phyloP scores from a whole-genome alignment of 2,888 invertebrate genomes.

The Xestobium rufovillosum region DNA sequence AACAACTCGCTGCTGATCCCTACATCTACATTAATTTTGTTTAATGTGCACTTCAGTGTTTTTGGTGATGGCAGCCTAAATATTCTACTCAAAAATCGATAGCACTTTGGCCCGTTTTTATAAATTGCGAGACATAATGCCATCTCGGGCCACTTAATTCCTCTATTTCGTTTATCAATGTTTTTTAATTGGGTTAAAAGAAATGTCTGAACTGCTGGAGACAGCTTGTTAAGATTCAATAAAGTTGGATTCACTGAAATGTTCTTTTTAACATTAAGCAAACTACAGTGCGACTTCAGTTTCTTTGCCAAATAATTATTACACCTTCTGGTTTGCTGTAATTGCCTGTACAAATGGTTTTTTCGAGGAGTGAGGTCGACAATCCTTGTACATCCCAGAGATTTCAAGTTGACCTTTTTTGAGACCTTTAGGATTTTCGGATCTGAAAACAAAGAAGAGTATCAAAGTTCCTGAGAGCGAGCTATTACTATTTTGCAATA shows the following conservation, averaged over 20 bases:
- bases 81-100: background rate
- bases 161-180: background rate
- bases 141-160: slow-evolving; percentile 2
- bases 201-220: background rate
- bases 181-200: background rate
- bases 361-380: background rate
- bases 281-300: background rate
- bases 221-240: background rate
- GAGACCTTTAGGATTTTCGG: no score
- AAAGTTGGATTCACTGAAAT: background rate
- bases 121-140: background rate
- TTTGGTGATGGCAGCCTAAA: background rate
- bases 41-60: background rate
- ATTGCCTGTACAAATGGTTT: background rate
- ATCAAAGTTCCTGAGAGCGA: no score
- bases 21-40: slow-evolving; percentile 1
- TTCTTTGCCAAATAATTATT: background rate
- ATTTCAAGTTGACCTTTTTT: no score
- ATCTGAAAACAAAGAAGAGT: no score
- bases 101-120: slow-evolving; percentile 2
- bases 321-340: background rate
- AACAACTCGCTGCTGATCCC: background rate
- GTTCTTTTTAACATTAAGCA: background rate
- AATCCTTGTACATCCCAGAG: background rate
- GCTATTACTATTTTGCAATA: no score